Percentiles rank a stretch among this genome's conserved stretches.
Evolutionary conservation across 2,888 invertebrate genomes (phyloP).

Genomic region (Leptopterna dolabrata): DNA sequence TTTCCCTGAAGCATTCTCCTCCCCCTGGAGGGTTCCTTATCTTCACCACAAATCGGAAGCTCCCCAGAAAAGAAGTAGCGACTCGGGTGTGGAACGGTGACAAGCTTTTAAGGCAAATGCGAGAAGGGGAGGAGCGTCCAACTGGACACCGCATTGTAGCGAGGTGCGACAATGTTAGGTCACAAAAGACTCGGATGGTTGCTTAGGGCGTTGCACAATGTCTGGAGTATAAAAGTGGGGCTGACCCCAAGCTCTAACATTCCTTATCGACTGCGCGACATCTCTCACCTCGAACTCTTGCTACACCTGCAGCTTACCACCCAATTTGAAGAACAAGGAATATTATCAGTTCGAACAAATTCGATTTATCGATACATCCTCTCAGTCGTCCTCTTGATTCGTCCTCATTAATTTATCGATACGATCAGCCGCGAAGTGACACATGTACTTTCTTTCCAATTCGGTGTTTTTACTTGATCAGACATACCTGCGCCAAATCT

Average conservation of each 20-base stretch:
- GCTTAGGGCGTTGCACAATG: not conserved
- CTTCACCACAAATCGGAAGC: not conserved
- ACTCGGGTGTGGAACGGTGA: not conserved
- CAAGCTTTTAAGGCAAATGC: not conserved
- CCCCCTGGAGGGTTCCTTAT: not conserved
- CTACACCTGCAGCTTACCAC: not conserved
- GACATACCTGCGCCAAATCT: too few species aligned
- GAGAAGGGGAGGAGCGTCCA: not conserved
- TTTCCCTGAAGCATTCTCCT: not conserved
- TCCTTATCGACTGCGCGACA: not conserved
- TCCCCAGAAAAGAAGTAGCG: not conserved
- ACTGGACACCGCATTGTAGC: constrained; percentile 32
- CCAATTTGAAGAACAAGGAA: too few species aligned
- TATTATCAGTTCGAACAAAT: too few species aligned
- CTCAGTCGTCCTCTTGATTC: too few species aligned
- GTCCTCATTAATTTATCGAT: too few species aligned
- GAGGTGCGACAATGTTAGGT: constrained; percentile 17
- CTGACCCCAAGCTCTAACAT: not conserved
- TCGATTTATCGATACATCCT: too few species aligned
- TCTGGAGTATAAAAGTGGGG: not conserved
- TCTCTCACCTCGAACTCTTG: not conserved
- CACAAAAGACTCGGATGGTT: not conserved
- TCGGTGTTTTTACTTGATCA: too few species aligned
- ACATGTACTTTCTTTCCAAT: too few species aligned
- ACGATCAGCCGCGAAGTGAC: too few species aligned